Base-by-base conservation (phyloP, 2,113 vertebrate species). In the Speoplatyrhinus poulsoni region DNA sequence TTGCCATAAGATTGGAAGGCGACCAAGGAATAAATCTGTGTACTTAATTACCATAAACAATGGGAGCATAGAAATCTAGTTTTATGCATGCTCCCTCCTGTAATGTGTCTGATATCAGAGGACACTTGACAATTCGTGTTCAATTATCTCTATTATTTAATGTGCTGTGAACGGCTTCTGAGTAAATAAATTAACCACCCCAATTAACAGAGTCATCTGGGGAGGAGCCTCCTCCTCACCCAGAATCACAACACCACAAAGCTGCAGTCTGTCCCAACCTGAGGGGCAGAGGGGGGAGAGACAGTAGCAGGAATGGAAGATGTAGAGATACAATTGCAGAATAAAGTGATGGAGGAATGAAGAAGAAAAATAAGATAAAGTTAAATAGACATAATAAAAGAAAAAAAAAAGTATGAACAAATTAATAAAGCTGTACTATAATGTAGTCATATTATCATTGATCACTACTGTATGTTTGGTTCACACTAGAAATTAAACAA, bases 41-140 rank as follows among this genome's bases (percentile, higher is more conserved):
- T 99, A 99, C 98, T 99, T 99, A 98, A 99, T 99, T 99, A 99
- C 97, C 97, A 99, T 98, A 99, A 99, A 99, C 98, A 99, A 99
- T 98, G 96, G 97, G 95, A 95, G 96, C 98, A 99, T 97, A 98
- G 97, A 98, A 98, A 99, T 97, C 93, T 96, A 98, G 96, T 98
- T 98, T 98, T 97, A 97, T 96, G 96, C 95, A 94, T 96, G 96
- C 96, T 98, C 97, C 96, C 98, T 98, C 95, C 98, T 99, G 98
- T 98, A 98, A 99, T 98, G 96, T 97, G 98, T 95, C 96, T 99
- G 98, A 99, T 99, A 99, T 99, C 98, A 99, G 96, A 98, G 98
- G 96, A 99, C 98, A 99, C 98, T 99, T 98, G 98, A 99, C 98
- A 98, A 99, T 99, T 98, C 98, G 97, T 99, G 98, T 99, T 99